phyloP scores from a whole-genome alignment of 1,140 invertebrate genomes.

The Semibalanus balanoides region DNA sequence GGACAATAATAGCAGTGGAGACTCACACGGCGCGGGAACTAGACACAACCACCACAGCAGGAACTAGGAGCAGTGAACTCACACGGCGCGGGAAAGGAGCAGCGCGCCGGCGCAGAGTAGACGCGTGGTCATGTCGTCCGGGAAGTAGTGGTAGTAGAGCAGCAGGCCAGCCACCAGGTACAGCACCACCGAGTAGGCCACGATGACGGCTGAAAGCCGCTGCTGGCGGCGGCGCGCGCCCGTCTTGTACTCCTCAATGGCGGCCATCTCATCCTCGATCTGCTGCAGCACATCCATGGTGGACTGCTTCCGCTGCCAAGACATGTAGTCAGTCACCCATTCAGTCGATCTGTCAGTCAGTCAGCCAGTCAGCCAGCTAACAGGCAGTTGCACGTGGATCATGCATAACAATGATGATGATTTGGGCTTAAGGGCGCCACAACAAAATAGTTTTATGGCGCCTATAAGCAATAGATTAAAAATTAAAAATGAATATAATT shows the following conservation, averaged over 20 bases:
- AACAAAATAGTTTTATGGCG: no score
- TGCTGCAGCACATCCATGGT: constrained; percentile 16
- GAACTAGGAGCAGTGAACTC: neutral
- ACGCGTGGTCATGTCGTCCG: constrained; percentile 22
- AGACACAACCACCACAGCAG: neutral
- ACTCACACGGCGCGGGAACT: neutral
- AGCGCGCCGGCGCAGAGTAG: neutral
- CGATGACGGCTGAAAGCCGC: constrained; percentile 56
- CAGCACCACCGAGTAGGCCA: constrained; percentile 60
- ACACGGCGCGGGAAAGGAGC: neutral
- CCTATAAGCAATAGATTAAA: no score
- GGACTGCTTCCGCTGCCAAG: constrained; percentile 14
- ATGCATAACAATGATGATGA: no score
- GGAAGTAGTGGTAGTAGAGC: constrained; percentile 65
- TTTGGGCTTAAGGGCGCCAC: no score
- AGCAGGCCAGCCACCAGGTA: constrained; percentile 57
- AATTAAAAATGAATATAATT: no score
- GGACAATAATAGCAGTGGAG: neutral
- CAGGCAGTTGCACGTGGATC: no score
- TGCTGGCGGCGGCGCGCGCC: constrained; percentile 63
- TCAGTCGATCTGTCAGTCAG: neutral
- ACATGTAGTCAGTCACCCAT: neutral
- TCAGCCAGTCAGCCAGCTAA: neutral
- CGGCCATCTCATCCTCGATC: constrained; percentile 48
- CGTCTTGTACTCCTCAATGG: constrained; percentile 59